These are phyloP conservation scores for Harpagus bidentatus DNA, from an alignment of 2,113 vertebrate genomes.

Conservation along the genomic window DNA sequence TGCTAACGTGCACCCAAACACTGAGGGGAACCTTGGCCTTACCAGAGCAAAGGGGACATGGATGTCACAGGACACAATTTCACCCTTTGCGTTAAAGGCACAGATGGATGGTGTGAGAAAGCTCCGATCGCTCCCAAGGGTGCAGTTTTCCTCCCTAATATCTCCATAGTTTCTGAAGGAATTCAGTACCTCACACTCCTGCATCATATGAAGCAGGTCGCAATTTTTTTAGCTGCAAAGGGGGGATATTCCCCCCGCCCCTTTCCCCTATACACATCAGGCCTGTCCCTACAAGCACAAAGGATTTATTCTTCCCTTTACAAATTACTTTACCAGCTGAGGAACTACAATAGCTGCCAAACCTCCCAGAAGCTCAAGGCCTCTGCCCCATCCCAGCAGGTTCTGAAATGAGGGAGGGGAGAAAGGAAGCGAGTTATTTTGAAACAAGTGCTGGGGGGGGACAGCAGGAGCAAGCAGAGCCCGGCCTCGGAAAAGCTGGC, in stretches of 20 bases:
- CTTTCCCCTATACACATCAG: not conserved
- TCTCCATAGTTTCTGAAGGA: not conserved
- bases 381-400: slow-evolving; percentile 21
- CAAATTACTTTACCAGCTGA: slow-evolving; percentile 39
- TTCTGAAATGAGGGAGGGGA: not conserved
- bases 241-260: not conserved
- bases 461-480: not conserved
- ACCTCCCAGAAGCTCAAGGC: not conserved
- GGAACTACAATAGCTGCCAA: not conserved
- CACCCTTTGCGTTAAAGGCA: not conserved
- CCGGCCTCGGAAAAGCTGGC: not conserved
- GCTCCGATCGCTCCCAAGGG: not conserved
- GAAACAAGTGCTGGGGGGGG: not conserved
- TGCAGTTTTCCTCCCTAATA: not conserved
- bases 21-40: not conserved
- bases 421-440: not conserved
- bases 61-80: not conserved
- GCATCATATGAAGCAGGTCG: not conserved
- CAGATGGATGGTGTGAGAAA: not conserved
- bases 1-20: not conserved
- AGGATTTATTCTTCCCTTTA: slow-evolving; percentile 38
- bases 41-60: not conserved
- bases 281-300: not conserved
- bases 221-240: not conserved
- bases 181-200: not conserved